Evolutionary conservation across 2,113 vertebrate genomes (phyloP).

Genomic region (Pygoscelis antarcticus): DNA sequence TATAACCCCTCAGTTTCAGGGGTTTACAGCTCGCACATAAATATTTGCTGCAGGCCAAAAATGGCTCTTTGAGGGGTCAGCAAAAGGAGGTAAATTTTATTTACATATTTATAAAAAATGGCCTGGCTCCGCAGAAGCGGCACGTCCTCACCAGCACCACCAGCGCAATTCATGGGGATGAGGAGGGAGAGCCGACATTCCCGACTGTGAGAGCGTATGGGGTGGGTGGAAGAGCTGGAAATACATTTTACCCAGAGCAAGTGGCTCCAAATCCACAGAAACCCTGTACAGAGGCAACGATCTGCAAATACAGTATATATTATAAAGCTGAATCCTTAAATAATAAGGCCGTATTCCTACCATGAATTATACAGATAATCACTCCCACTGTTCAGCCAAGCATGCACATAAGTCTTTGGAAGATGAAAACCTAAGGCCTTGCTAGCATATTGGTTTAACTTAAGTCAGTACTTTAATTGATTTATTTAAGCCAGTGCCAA

Average conservation of each 20-base stretch:
- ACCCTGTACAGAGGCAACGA: background rate
- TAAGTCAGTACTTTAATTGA: slow-evolving; percentile 54
- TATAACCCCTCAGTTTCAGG: slow-evolving; percentile 63
- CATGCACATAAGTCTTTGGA: slow-evolving; percentile 37
- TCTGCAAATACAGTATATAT: background rate
- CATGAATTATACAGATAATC: slow-evolving; percentile 53
- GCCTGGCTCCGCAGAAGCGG: background rate
- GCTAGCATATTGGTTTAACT: slow-evolving; percentile 52
- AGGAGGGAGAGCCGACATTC: background rate
- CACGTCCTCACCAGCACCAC: background rate
- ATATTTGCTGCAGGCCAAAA: slow-evolving; percentile 73
- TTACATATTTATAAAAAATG: slow-evolving; percentile 48
- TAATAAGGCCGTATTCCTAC: background rate
- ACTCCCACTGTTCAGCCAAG: slow-evolving; percentile 51
- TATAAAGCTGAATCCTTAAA: slow-evolving; percentile 19
- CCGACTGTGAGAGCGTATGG: fast-evolving
- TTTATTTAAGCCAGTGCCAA: slow-evolving; percentile 31
- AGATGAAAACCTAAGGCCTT: slow-evolving; percentile 56
- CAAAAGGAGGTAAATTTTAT: slow-evolving; percentile 60
- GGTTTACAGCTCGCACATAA: slow-evolving; percentile 66
- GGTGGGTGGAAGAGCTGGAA: background rate
- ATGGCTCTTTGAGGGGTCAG: slow-evolving; percentile 43
- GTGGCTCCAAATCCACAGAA: background rate
- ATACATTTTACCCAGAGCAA: background rate
- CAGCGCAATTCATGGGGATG: background rate